Base-by-base conservation (phyloP, 64 coral and sea anemone species). In the Dendronephthya gigantea region DNA sequence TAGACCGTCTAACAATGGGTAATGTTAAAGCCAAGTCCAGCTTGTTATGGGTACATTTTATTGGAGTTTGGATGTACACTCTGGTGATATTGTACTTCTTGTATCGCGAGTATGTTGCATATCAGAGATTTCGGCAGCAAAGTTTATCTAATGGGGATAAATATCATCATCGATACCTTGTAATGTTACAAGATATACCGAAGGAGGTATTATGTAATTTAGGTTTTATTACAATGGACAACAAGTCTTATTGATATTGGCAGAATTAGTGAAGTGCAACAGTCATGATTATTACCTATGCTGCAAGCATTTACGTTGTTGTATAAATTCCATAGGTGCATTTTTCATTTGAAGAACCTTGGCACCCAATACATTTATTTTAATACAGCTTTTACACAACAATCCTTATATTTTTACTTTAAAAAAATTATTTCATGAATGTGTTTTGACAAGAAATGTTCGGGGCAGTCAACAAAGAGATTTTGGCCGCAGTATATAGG, bases 161-260 rank as follows among this genome's bases (percentile, higher is more conserved):
- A 79, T 79, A 79, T 79, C 72, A 34, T 35, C 72, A 79, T 79
- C 72, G 72, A 36, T 79, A 79, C 29, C 72, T 79, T 33, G 72
- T 79, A 4, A 79, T 79, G 72, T 19, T 79, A 12, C 36, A 39
- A 36, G 72, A 79, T 33, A 15, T 79, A 79, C 72, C 72, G 36
- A 79, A 0, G 36, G 36, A 79, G 72, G 72, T 79, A 79, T 23
- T 62, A 7, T 62, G 55, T 13, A n/a, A 17, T 27, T 50, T 7
- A 11, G 22, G 51, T 58, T 11, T 58, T 19, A 11, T n/a, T 62
- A n/a, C 55, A 62, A n/a, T 15, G 17, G 55, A 19, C 25, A 62
- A n/a, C n/a, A n/a, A n/a, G n/a, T n/a, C n/a, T n/a, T n/a, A n/a
- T n/a, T n/a, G 6, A n/a, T 19, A 56, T 19, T 56, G 2, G 13